Base-by-base conservation (phyloP, 2,797 vertebrate genomes). In the Ctenopoma multispine region DNA sequence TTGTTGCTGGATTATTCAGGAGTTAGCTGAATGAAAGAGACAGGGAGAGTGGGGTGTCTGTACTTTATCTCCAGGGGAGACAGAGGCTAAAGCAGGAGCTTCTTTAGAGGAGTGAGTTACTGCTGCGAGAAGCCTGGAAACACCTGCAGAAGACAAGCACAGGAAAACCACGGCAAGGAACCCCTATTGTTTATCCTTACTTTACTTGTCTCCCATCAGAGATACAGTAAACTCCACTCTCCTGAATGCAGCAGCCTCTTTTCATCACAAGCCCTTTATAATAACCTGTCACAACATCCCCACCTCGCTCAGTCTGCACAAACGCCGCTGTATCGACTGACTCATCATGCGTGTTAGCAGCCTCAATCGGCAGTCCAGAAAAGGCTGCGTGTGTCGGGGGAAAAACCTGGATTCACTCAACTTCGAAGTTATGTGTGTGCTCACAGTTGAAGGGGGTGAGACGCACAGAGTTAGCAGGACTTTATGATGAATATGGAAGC, bases 1-100 rank as follows among this genome's bases (percentile, higher is more conserved):
- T 97, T 98, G 96, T 96, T 92, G 88, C 86, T 90, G 92, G 92
- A 96, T 96, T 95, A 97, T 96, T 97, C 94, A 94, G 92, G 91
- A 93, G 93, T 93, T 91, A 88, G 89, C 87, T 69, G 80, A 88
- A 87, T 91, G 88, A 91, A 92, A 90, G 84, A 87, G 69, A 73
- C 72, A 41, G 79, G 63, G 59, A 76, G 87, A 81, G 87, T 66
- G 83, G 85, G 90, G 85, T 87, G 86, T 87, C 87, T 88, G 90
- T 83, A 88, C 89, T 90, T 90, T 88, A 89, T 90, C 88, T 90
- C 83, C 87, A 79, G 80, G 79, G 87, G 88, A 86, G 85, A 87
- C 72, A 75, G 85, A 69, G 80, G 81, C 69, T 69, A 77, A 85
- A 86, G 74, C 80, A 82, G 74, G 62, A 69, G 80, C 81, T 89